Base-by-base conservation (phyloP, 1,140 invertebrate genomes). In the Drosophila sp. region DNA sequence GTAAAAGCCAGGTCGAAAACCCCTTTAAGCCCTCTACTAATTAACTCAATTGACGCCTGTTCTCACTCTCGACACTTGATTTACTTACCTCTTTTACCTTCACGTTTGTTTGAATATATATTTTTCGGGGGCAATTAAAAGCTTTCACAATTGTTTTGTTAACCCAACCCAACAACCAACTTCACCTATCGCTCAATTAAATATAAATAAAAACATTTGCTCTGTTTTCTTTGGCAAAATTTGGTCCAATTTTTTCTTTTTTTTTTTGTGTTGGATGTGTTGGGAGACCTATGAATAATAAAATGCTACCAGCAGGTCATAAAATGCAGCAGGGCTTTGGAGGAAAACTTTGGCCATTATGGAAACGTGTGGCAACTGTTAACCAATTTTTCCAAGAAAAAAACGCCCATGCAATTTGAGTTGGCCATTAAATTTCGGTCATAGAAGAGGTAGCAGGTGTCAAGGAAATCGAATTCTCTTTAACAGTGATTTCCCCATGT, bases 341-440 rank as follows among this genome's bases (percentile, higher is more conserved):
- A 56, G 60, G 56, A 57, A 72, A 77, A 66, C 67, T 77, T 77
- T 76, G 67, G 60, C 75, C 62, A 85, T 86, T 85, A 85, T 70
- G 30, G 6, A 58, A 81, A 82, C 76, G 54, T 86, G 82, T 66
- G 60, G 41, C 67, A 60, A 73, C 57, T 80, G 57, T 54, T 50
- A 50, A 50, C 44, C 44, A 50, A 50, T 50, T 50, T 50, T 50
- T 50, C 44, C 23, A 25, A 50, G 23, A 50, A 50, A 50, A 27
- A 27, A 8, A 50, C 7, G 25, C 44, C 17, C 44, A 50, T 50
- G 44, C 44, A 50, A 50, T 50, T 50, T 50, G 44, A 5, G 23
- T 27, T 50, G 44, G 44, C 44, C 44, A 50, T 50, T 50, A 50
- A 50, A 50, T 50, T 50, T 27, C 25, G 44, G 44, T 25, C 44